Evolutionary conservation across 1,140 invertebrate genomes (phyloP).

Genomic region (Cephus cinctus): DNA sequence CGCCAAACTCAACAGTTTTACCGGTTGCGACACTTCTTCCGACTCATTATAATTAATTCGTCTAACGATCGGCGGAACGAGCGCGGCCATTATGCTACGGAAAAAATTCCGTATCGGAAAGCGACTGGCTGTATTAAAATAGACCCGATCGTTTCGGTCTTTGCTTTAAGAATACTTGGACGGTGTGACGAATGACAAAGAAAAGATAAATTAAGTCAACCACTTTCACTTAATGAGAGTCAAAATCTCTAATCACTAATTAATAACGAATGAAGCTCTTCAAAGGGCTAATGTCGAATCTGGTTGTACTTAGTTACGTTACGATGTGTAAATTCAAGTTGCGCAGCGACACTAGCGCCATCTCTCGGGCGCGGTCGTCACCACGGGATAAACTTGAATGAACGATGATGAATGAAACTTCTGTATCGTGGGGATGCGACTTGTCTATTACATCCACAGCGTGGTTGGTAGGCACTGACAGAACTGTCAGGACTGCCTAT

Average conservation of each 20-base stretch:
- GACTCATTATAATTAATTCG: neutral
- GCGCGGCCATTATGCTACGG: too few species aligned
- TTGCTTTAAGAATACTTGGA: neutral
- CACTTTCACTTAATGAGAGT: neutral
- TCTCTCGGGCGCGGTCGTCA: neutral
- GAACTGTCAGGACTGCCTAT: neutral
- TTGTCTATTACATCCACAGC: too few species aligned
- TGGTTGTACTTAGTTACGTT: neutral
- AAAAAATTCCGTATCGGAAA: too few species aligned
- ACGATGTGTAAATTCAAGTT: neutral
- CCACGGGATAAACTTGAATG: neutral
- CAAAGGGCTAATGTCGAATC: neutral
- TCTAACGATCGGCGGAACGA: neutral
- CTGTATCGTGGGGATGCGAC: neutral
- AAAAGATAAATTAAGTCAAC: neutral
- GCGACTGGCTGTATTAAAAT: too few species aligned
- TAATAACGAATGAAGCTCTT: neutral
- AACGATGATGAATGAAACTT: neutral
- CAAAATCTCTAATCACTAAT: neutral
- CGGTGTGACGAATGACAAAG: neutral
- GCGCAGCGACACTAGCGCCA: neutral
- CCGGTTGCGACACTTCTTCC: neutral
- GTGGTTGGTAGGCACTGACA: neutral
- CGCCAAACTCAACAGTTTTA: neutral
- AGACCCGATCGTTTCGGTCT: too few species aligned